Evolutionary conservation across 2,113 vertebrate genomes (phyloP).

Genomic region (Nycticorax nycticorax): DNA sequence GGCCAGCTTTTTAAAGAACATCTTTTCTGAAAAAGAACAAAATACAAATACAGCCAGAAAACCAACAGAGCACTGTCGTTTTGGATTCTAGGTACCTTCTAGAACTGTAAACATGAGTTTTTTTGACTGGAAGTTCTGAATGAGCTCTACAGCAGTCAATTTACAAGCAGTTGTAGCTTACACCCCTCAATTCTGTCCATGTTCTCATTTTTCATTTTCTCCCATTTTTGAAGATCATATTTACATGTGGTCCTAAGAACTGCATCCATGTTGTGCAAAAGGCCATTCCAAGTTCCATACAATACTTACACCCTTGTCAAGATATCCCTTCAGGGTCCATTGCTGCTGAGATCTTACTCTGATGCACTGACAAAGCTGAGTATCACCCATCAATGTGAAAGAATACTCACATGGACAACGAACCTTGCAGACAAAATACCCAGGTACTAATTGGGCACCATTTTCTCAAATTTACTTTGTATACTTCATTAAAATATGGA

Average conservation of each 20-base stretch:
- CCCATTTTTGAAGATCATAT: neutral
- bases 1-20: neutral
- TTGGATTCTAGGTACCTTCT: neutral
- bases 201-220: neutral
- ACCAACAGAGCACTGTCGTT: accelerated
- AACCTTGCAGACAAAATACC: neutral
- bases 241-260: neutral
- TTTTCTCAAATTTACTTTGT: neutral
- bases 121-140: neutral
- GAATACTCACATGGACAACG: neutral
- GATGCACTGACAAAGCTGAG: neutral
- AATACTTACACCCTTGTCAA: neutral
- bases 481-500: neutral
- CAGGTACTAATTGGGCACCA: neutral
- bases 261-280: neutral
- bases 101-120: neutral
- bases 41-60: neutral
- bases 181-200: neutral
- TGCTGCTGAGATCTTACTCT: neutral
- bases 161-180: neutral
- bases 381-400: neutral
- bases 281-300: neutral
- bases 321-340: neutral
- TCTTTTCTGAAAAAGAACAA: neutral
- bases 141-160: neutral